phyloP scores from a whole-genome alignment of 1,140 invertebrate genomes.

The Acromyrmex echinatior region DNA sequence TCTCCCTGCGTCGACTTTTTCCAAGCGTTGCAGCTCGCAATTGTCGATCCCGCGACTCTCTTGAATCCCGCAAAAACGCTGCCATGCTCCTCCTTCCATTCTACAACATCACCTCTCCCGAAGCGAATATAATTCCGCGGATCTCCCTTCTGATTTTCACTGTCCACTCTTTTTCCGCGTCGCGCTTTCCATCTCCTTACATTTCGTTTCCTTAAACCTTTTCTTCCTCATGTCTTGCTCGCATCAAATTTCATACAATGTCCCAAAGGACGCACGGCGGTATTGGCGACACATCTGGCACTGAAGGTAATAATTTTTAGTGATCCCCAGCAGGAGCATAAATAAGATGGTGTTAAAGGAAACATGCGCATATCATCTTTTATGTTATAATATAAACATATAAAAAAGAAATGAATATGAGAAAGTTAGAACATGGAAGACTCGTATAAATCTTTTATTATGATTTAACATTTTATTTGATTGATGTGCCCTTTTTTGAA shows the following conservation, averaged over 20 bases:
- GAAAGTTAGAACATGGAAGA: background rate
- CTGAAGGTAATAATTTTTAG: constrained; percentile 50
- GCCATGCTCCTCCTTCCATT: constrained; percentile 30
- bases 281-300: background rate
- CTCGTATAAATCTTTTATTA: background rate
- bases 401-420: background rate
- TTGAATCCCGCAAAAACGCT: constrained; percentile 50
- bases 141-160: constrained; percentile 35
- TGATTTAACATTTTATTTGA: background rate
- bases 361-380: constrained; percentile 13
- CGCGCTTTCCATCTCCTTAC: constrained; percentile 39
- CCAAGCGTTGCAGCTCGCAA: constrained; percentile 38
- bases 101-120: constrained; percentile 23
- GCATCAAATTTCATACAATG: constrained; percentile 28
- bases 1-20: constrained; percentile 41
- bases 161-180: constrained; percentile 39
- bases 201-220: constrained; percentile 13
- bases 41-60: constrained; percentile 49
- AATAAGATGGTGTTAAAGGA: constrained; percentile 27
- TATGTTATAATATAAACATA: constrained; percentile 19
- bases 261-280: background rate
- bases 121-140: constrained; percentile 44
- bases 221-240: constrained; percentile 28
- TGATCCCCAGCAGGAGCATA: constrained; percentile 14
- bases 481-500: no score